Base-by-base conservation (phyloP, 2,797 vertebrate species). In the Aulostomus chinensis region DNA sequence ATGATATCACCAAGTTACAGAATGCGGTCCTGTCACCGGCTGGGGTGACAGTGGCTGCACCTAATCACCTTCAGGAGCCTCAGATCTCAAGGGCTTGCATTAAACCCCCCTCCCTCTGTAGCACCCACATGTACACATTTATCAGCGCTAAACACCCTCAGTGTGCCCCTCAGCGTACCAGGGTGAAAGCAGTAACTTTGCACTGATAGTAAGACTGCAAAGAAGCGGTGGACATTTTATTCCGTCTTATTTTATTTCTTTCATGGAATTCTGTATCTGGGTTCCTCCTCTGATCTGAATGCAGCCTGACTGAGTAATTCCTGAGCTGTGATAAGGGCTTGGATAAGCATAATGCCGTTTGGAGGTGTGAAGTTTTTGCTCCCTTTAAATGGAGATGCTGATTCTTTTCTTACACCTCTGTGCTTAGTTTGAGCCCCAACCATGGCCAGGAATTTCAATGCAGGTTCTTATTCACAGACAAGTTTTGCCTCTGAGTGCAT, bases 331-430 rank as follows among this genome's bases (percentile, higher is more conserved):
- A 91, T 89, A 87, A 89, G 71, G 64, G 62, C 62, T 66, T 33
- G 70, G 88, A 89, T 88, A 87, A 86, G 80, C 71, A 77, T 84
- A 86, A 88, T 85, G 82, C 81, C 58, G 61, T 86, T 86, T 86
- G 81, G 79, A 80, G 73, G 80, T 83, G 82, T 86, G 80, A 82
- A 73, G 78, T 78, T 85, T 86, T 73, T 59, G 72, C 83, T 81
- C 55, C 77, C 68, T 86, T 75, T 87, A 83, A 89, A 81, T 74
- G 51, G 65, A 75, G 73, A 79, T 62, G 73, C 50, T 48, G 75
- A 86, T 81, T 87, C 69, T 84, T 64, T 58, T 72, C 69, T 73
- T 55, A 75, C 59, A 82, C 75, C 65, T 80, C 73, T 71, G 75
- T 80, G 82, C 78, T 85, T 86, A 83, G 88, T 88, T 85, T 76